Evolutionary conservation across 2,113 vertebrate species (phyloP).

Genomic region (Abramis brama): DNA sequence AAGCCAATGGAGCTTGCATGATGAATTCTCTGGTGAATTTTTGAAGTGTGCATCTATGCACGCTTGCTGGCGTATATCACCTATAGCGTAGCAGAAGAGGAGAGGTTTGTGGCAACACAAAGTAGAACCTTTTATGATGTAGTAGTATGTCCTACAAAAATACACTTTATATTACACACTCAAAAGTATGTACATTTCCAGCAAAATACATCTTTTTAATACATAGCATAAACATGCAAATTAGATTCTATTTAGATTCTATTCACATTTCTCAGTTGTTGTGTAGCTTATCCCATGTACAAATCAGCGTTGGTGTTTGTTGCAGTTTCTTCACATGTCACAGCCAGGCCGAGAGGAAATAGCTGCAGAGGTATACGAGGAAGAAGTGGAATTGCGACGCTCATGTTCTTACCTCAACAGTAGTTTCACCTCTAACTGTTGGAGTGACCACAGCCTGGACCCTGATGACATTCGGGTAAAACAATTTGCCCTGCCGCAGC

Average conservation of each 20-base stretch:
- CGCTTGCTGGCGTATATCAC: too few species aligned
- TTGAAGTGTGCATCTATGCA: background rate
- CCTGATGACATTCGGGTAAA: constrained; percentile 95
- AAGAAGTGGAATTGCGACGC: constrained; percentile 85
- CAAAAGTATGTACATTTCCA: too few species aligned
- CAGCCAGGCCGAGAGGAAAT: constrained; percentile 84
- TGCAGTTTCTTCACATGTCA: constrained; percentile 83
- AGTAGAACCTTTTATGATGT: background rate
- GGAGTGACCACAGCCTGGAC: constrained; percentile 91
- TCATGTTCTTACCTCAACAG: constrained; percentile 87
- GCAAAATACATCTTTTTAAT: background rate
- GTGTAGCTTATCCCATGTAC: background rate
- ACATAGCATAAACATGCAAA: background rate
- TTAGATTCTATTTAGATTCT: background rate
- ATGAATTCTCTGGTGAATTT: background rate
- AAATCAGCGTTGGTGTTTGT: constrained; percentile 3
- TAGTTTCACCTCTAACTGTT: constrained; percentile 90
- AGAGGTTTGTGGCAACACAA: background rate
- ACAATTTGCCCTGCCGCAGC: constrained; percentile 39
- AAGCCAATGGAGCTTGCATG: background rate
- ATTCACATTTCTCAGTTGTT: background rate
- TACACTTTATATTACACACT: too few species aligned
- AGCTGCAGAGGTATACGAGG: constrained; percentile 91
- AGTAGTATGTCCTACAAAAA: background rate
- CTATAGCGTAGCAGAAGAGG: too few species aligned